These are phyloP conservation scores for Euthynnus affinis DNA, from an alignment of 2,797 vertebrate genomes.

Conservation along the genomic window DNA sequence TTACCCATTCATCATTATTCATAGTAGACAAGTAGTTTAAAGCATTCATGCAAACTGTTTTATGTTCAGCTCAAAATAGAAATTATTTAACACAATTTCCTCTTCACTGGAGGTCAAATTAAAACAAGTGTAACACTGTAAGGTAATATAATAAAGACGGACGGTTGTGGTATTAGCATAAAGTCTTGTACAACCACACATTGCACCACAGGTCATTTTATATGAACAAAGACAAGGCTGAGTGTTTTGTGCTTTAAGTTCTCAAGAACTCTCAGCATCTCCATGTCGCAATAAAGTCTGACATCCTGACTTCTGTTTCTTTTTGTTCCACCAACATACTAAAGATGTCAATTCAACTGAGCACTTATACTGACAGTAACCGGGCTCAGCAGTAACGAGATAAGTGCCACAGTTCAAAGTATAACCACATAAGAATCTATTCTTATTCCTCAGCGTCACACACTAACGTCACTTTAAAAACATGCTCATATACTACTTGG, in stretches of 20 bases:
- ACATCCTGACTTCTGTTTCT: conserved; percentile 3
- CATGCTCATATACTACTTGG: not conserved
- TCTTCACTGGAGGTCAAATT: not conserved
- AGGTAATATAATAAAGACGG: conserved; percentile 49
- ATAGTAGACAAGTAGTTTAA: not conserved
- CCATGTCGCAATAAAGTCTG: conserved; percentile 4
- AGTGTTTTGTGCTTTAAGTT: too few relatives aligned
- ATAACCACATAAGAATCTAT: not conserved
- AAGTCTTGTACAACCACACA: conserved; percentile 8
- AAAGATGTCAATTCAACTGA: not conserved
- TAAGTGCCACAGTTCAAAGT: not conserved
- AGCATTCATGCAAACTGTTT: too few relatives aligned
- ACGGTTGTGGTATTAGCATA: not conserved
- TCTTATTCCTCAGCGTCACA: conserved; percentile 6
- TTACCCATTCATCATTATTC: not conserved
- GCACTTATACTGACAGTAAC: conserved; percentile 4
- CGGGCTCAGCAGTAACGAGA: not conserved
- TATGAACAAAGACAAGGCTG: not conserved
- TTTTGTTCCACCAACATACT: conserved; percentile 1
- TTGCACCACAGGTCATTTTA: conserved; percentile 9
- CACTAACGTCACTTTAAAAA: conserved; percentile 20
- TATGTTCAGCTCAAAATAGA: conserved; percentile 6
- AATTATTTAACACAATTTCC: conserved; percentile 30
- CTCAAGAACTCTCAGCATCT: not conserved
- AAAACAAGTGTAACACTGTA: conserved; percentile 71